phyloP scores from a whole-genome alignment of 2,888 invertebrate species.

The Fabriciana adippe region DNA sequence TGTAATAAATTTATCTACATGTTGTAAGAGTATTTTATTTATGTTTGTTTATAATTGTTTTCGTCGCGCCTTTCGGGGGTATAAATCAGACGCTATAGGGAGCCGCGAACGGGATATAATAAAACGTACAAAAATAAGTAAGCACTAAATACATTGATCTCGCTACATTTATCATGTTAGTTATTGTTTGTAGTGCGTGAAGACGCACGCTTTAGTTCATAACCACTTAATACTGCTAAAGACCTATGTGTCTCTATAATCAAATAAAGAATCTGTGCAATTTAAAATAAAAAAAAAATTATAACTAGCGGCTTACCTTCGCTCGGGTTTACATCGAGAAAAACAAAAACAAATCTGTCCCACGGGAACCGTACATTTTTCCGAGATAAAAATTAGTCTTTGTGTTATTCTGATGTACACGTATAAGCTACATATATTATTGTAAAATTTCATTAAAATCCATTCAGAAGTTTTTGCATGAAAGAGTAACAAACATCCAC shows the following conservation, averaged over 20 bases:
- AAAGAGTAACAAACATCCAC: no score
- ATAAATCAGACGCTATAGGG: slow-evolving; percentile 53
- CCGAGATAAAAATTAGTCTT: no score
- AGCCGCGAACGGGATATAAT: slow-evolving; percentile 51
- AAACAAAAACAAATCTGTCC: no score
- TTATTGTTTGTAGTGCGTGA: slow-evolving; percentile 55
- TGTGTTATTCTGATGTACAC: no score
- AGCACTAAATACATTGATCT: slow-evolving; percentile 56
- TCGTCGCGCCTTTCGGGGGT: slow-evolving; percentile 44
- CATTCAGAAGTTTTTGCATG: no score
- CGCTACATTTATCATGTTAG: slow-evolving; percentile 63
- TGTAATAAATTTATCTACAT: slow-evolving; percentile 23
- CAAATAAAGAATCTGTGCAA: no score
- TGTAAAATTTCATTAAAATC: no score
- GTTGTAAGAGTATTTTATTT: slow-evolving; percentile 30
- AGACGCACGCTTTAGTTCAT: slow-evolving; percentile 27
- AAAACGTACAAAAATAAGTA: slow-evolving; percentile 63
- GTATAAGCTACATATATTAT: no score
- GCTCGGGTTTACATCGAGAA: no score
- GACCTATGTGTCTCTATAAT: not conserved
- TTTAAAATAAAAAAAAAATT: no score
- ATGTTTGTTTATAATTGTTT: slow-evolving; percentile 44
- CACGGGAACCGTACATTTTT: no score
- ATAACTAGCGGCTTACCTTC: no score
- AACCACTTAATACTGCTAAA: slow-evolving; percentile 18